Base-by-base conservation (phyloP, 2,797 vertebrate species). In the Spheniscus humboldti region DNA sequence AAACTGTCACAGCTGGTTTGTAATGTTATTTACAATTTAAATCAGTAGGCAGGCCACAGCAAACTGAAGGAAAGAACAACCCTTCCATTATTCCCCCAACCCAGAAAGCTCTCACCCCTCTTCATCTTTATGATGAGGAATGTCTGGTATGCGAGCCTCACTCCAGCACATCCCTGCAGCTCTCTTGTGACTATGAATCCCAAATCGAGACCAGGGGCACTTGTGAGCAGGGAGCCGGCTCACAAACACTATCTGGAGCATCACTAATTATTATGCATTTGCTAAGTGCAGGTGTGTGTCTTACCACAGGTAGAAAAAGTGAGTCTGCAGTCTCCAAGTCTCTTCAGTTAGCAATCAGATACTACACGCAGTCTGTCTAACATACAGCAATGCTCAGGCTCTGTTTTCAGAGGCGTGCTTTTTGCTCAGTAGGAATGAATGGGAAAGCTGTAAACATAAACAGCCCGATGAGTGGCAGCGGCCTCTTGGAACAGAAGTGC, bases 101-200 rank as follows among this genome's bases (percentile, higher is more conserved):
- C 93, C 90, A 19, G 73, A 94, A 95, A 93, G 55, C 39, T 30
- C 78, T 96, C 1, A 1, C 39, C 76, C 67, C 77, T 92, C 87
- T 93, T 96, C 86, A 77, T 95, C 92, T 73, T 79, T 91, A 60
- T 64, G 57, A 82, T 75, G 76, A 96, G 94, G 97, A 97, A 97
- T 95, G 95, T 94, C 94, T 97, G 96, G 97, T 94, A 97, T 95
- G 96, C 24, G 20, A 94, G 79, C 22, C 7, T 78, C 88, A 37
- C 77, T 94, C 71, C 68, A 93, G 92, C 62, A 91, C 64, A 95
- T 88, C 94, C 90, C 81, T 56, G 43, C 91, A 31, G 10, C 45
- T 92, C 86, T 74, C 76, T 88, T 88, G 85, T 77, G 69, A 64
- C 64, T 55, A 6, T 27, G 84, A 93, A 60, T 89, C 43, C 88